Evolutionary conservation across 1,140 invertebrate species (phyloP).

Genomic region (Diorhabda sublineata): DNA sequence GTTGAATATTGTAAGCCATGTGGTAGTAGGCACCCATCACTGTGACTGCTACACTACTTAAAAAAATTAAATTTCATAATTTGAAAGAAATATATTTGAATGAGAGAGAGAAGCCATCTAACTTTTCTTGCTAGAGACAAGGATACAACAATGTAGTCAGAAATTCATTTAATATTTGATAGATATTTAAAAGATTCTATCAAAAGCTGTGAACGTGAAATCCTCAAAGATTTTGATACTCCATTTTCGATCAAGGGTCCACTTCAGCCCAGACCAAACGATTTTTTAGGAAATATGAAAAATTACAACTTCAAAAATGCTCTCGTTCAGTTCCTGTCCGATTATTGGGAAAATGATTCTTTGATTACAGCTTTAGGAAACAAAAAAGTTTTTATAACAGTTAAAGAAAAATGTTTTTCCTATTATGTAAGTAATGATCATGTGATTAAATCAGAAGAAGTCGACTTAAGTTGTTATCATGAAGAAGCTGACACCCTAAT

Average conservation of each 20-base stretch:
- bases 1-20: too few species aligned
- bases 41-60: too few species aligned
- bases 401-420: constrained; percentile 18
- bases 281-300: constrained; percentile 38
- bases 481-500: constrained; percentile 36
- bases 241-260: constrained; percentile 8
- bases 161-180: constrained; percentile 14
- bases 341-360: constrained; percentile 31
- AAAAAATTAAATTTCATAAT: too few species aligned
- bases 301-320: constrained; percentile 41
- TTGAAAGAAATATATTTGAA: too few species aligned
- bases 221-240: constrained; percentile 4
- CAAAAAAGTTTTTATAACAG: constrained; percentile 37
- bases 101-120: too few species aligned
- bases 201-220: constrained; percentile 5
- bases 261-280: constrained; percentile 36
- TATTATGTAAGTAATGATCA: background rate
- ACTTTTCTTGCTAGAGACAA: too few species aligned
- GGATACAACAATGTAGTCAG: background rate
- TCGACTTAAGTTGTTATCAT: constrained; percentile 33
- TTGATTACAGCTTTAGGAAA: background rate
- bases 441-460: constrained; percentile 34
- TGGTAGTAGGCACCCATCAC: too few species aligned
- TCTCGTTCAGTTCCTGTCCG: constrained; percentile 36
- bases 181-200: constrained; percentile 13